These are phyloP conservation scores for Arbacia lixula DNA, from an alignment of 53 echinoderm and acorn worm genomes.

Conservation along the genomic window DNA sequence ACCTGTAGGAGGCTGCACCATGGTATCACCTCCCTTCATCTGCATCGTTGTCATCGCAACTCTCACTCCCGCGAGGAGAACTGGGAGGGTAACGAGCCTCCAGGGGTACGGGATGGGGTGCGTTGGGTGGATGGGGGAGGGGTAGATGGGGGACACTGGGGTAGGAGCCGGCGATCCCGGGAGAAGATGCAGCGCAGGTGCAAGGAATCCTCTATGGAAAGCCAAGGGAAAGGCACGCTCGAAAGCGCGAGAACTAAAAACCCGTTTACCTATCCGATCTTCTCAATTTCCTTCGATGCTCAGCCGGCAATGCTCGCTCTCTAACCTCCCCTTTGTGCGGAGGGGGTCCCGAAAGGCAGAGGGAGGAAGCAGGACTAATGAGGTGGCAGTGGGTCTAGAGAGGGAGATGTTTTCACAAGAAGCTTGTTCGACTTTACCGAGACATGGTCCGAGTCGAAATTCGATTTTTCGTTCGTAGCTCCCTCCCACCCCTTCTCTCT, in stretches of 20 bases:
- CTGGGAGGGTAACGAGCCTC: too few species aligned
- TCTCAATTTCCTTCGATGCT: slow-evolving; percentile 33
- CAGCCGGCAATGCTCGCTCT: slow-evolving; percentile 1
- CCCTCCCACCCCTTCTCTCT: neutral
- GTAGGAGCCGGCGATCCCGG: neutral
- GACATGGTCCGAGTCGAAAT: slow-evolving; percentile 7
- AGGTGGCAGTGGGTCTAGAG: slow-evolving; percentile 18
- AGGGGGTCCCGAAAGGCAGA: neutral
- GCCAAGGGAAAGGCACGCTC: neutral
- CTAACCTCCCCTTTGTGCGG: neutral
- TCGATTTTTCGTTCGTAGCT: slow-evolving; percentile 12
- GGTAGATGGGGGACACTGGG: slow-evolving; percentile 18
- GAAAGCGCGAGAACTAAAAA: slow-evolving; percentile 29
- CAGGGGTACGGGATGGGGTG: too few species aligned
- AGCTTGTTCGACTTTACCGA: neutral
- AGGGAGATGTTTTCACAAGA: slow-evolving; percentile 19
- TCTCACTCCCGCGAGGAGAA: too few species aligned
- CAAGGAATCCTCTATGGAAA: neutral
- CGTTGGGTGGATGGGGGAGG: neutral
- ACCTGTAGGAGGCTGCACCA: neutral
- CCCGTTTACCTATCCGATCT: slow-evolving; percentile 35
- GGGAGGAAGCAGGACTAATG: slow-evolving; percentile 25
- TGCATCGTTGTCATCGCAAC: neutral
- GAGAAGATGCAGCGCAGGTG: slow-evolving; percentile 32
- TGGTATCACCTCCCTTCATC: neutral